Evolutionary conservation across 1,140 invertebrate genomes (phyloP).

Genomic region (Drosophila kohkoa): DNA sequence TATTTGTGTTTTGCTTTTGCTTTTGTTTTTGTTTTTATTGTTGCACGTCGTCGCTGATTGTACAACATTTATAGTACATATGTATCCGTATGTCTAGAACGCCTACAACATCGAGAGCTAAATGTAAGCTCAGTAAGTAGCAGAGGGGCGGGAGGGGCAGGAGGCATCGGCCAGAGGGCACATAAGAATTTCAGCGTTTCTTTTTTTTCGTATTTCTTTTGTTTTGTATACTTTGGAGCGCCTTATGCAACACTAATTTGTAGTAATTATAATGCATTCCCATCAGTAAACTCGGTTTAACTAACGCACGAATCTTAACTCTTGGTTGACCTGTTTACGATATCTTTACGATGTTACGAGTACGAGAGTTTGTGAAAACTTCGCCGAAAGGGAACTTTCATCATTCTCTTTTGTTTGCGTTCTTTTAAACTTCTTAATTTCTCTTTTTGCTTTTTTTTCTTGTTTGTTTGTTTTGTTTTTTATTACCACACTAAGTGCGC

Average conservation of each 20-base stretch:
- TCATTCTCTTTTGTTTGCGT: constrained; percentile 26
- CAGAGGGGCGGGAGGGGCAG: constrained; percentile 27
- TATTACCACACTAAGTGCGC: constrained; percentile 72
- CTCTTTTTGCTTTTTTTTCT: constrained; percentile 31
- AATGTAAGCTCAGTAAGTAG: constrained; percentile 59
- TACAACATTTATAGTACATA: constrained; percentile 77
- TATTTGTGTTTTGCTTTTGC: constrained; percentile 14
- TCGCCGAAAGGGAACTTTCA: constrained; percentile 12
- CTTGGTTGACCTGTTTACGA: background rate
- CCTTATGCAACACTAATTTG: constrained; percentile 23
- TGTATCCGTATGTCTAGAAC: constrained; percentile 62
- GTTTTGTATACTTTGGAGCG: constrained; percentile 16
- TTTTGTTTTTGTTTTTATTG: constrained; percentile 58
- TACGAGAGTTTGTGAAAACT: constrained; percentile 5
- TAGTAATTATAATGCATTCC: background rate
- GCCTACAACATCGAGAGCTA: constrained; percentile 69
- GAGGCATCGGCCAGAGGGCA: constrained; percentile 22
- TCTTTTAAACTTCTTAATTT: constrained; percentile 30
- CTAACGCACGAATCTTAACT: background rate
- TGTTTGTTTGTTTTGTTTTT: constrained; percentile 26
- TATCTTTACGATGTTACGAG: constrained; percentile 9
- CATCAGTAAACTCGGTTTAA: no score
- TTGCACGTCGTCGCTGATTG: constrained; percentile 81
- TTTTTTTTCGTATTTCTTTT: constrained; percentile 21
- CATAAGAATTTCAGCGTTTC: constrained; percentile 29